Conservation (phyloP, 2,113 vertebrate genomes). For the Cyprinodon variegatus region DNA sequence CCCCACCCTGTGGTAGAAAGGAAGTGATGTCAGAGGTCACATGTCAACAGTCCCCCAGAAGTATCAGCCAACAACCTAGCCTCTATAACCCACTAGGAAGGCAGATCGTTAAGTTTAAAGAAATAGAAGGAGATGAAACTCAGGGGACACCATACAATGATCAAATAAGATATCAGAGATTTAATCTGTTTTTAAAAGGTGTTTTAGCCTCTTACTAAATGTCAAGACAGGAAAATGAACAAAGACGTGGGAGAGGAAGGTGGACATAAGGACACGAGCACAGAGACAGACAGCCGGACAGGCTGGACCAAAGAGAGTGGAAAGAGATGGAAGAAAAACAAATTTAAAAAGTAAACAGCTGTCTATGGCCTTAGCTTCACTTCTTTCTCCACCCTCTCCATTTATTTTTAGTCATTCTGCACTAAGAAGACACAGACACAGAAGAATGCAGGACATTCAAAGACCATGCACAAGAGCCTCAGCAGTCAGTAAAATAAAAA, state of each 20-base stretch:
- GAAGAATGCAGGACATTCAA: slow-evolving; percentile 62
- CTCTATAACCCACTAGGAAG: slow-evolving; percentile 47
- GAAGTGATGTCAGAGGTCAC: slow-evolving; percentile 71
- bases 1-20: slow-evolving; percentile 70
- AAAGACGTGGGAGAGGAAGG: slow-evolving; percentile 59
- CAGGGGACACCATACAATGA: slow-evolving; percentile 14
- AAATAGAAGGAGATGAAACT: slow-evolving; percentile 42
- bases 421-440: slow-evolving; percentile 60
- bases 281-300: slow-evolving; percentile 67
- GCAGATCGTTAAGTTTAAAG: slow-evolving; percentile 52
- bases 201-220: slow-evolving; percentile 33
- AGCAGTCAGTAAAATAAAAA: slow-evolving; percentile 41
- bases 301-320: slow-evolving; percentile 56
- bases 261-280: slow-evolving; percentile 61
- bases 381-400: slow-evolving; percentile 51
- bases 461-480: slow-evolving; percentile 70
- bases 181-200: slow-evolving; percentile 10
- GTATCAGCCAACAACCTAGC: slow-evolving; percentile 59
- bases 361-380: slow-evolving; percentile 52
- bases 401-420: slow-evolving; percentile 37
- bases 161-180: slow-evolving; percentile 43
- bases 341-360: slow-evolving; percentile 31
- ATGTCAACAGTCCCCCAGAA: slow-evolving; percentile 67
- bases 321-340: slow-evolving; percentile 56
- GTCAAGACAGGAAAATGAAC: slow-evolving; percentile 55